Evolutionary conservation across 2,888 invertebrate species (phyloP).

Genomic region (Volucella inflata): DNA sequence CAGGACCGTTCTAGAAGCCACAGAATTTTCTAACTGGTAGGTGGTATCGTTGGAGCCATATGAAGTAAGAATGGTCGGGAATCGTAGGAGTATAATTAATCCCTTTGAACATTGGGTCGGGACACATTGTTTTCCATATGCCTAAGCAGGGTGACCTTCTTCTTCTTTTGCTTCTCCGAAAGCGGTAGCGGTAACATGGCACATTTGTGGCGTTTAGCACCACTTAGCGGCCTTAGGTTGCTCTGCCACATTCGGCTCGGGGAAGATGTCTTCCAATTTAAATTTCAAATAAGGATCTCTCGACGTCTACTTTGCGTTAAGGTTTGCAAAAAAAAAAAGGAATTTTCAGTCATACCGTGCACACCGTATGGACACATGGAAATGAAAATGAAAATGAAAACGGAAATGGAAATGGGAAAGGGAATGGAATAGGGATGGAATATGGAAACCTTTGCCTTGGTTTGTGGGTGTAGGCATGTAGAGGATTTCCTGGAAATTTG

Average conservation of each 20-base stretch:
- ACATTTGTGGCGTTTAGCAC: slow-evolving; percentile 60
- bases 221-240: slow-evolving; percentile 13
- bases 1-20: slow-evolving; percentile 18
- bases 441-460: slow-evolving; percentile 11
- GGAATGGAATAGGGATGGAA: not conserved
- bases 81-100: slow-evolving; percentile 19
- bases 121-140: slow-evolving; percentile 35
- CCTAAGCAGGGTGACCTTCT: slow-evolving; percentile 1
- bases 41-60: not conserved
- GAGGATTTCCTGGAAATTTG: slow-evolving; percentile 10
- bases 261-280: slow-evolving; percentile 34
- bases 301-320: slow-evolving; percentile 22
- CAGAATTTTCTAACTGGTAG: slow-evolving; percentile 35
- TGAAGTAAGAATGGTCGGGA: slow-evolving; percentile 17
- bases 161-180: not conserved
- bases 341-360: slow-evolving; percentile 9
- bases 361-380: slow-evolving; percentile 3
- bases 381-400: not conserved
- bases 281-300: slow-evolving; percentile 54
- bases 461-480: slow-evolving; percentile 3
- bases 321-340: slow-evolving; percentile 39
- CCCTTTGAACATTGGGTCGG: slow-evolving; percentile 24
- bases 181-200: slow-evolving; percentile 5
- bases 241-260: not conserved
- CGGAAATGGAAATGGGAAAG: too few species aligned